These are phyloP conservation scores for Oncorhynchus tshawytscha DNA, from an alignment of 2,113 vertebrate genomes.

Conservation along the genomic window DNA sequence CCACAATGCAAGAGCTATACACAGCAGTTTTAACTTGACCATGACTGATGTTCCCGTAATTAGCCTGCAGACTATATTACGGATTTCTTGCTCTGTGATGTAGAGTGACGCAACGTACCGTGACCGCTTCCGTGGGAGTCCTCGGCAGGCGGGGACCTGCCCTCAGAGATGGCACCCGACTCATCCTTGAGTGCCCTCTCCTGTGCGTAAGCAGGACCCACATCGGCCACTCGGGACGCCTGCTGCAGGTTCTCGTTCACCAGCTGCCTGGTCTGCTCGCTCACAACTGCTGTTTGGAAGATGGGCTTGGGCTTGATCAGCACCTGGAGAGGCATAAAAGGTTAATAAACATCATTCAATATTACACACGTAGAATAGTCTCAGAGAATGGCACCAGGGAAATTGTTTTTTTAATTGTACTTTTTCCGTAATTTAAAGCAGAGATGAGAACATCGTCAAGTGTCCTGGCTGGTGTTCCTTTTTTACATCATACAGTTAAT, in stretches of 20 bases:
- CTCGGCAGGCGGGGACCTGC: slow-evolving; percentile 78
- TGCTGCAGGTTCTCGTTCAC: slow-evolving; percentile 96
- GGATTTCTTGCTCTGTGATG: too few relatives aligned
- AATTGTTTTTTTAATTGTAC: neutral
- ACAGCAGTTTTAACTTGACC: too few relatives aligned
- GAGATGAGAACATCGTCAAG: neutral
- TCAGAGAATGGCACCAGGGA: neutral
- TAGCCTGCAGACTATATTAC: too few relatives aligned
- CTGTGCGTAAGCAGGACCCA: slow-evolving; percentile 43
- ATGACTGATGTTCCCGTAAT: too few relatives aligned
- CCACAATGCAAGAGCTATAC: too few relatives aligned
- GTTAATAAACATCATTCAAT: neutral
- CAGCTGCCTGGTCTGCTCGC: slow-evolving; percentile 92
- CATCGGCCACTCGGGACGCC: slow-evolving; percentile 81
- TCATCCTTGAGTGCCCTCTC: slow-evolving; percentile 83
- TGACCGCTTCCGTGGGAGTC: slow-evolving; percentile 80
- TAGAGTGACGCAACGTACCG: slow-evolving; percentile 62
- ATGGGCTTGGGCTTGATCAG: slow-evolving; percentile 98
- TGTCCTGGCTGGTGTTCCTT: too few relatives aligned
- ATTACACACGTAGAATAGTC: neutral
- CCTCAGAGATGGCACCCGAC: slow-evolving; percentile 72
- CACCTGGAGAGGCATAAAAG: slow-evolving; percentile 73
- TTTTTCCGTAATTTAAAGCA: neutral
- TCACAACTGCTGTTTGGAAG: slow-evolving; percentile 93
- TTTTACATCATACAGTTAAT: too few relatives aligned